These are phyloP conservation scores for Aix galericulata DNA, from an alignment of 2,113 vertebrate species.

Conservation along the genomic window DNA sequence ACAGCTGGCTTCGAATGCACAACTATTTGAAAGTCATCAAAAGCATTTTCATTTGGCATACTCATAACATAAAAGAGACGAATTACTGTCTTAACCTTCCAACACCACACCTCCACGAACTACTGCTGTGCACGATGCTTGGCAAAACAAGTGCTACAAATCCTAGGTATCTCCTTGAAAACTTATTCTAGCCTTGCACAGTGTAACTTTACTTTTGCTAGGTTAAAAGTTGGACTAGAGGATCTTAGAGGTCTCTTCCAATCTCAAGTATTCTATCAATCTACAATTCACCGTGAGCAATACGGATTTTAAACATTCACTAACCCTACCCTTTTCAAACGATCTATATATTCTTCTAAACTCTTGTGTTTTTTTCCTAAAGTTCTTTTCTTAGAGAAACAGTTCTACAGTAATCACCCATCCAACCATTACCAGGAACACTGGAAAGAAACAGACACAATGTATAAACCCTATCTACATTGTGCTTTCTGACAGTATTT, in stretches of 20 bases:
- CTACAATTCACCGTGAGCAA: neutral
- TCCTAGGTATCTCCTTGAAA: neutral
- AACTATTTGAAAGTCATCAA: neutral
- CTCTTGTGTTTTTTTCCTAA: neutral
- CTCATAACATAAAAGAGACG: accelerated
- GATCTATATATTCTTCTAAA: neutral
- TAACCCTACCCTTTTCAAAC: neutral
- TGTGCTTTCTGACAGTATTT: neutral
- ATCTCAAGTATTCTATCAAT: too few species aligned
- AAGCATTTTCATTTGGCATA: neutral
- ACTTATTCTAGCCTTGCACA: neutral
- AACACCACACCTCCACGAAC: neutral
- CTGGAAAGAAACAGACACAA: neutral
- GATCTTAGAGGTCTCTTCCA: too few species aligned
- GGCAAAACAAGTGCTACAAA: neutral
- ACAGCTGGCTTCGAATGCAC: neutral
- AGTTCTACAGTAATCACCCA: neutral
- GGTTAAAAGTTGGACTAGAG: too few species aligned
- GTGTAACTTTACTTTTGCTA: neutral
- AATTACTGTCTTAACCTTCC: neutral
- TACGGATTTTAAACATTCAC: neutral
- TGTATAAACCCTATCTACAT: neutral
- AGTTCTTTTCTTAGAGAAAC: neutral
- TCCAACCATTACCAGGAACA: neutral
- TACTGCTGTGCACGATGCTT: neutral